A percentile compares a stretch with the other conserved stretches of the same genome.
Conservation (phyloP, 1,140 invertebrate genomes). For the Maconellicoccus hirsutus region DNA sequence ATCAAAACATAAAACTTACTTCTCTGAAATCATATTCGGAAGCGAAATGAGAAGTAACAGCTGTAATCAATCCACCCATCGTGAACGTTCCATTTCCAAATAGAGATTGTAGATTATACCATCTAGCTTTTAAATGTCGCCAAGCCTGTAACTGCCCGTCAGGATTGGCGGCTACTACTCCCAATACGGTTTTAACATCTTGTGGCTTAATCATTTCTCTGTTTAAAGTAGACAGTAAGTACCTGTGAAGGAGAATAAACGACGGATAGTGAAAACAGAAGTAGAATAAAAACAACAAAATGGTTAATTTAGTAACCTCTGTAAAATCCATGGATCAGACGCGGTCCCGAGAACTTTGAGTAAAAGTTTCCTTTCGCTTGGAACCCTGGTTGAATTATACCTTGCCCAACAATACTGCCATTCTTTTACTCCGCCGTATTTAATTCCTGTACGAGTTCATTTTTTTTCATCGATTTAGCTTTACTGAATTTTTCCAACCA, state of each 20-base stretch:
- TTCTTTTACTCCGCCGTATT: conserved; percentile 53
- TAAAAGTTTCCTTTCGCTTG: conserved; percentile 54
- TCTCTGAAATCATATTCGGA: conserved; percentile 59
- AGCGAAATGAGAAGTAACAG: conserved; percentile 54
- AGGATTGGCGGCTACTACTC: conserved; percentile 54
- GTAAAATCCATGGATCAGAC: conserved; percentile 57
- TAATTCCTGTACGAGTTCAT: conserved; percentile 40
- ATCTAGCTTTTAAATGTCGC: conserved; percentile 62
- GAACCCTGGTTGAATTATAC: conserved; percentile 51
- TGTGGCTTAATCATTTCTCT: conserved; percentile 50
- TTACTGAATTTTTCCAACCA: not conserved
- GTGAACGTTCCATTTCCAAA: conserved; percentile 56
- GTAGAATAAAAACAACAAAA: no score
- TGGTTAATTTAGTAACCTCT: conserved; percentile 40
- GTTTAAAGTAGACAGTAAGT: conserved; percentile 51
- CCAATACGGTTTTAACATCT: conserved; percentile 55
- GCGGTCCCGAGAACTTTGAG: conserved; percentile 56
- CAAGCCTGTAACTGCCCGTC: conserved; percentile 59
- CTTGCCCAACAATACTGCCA: conserved; percentile 64
- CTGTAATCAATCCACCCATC: conserved; percentile 54
- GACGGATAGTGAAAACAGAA: no score
- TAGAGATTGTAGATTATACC: conserved; percentile 48
- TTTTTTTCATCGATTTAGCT: no score
- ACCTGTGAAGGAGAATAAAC: no score
- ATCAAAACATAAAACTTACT: no score